Conservation (phyloP, 1,140 invertebrate species). For the Delia radicum region DNA sequence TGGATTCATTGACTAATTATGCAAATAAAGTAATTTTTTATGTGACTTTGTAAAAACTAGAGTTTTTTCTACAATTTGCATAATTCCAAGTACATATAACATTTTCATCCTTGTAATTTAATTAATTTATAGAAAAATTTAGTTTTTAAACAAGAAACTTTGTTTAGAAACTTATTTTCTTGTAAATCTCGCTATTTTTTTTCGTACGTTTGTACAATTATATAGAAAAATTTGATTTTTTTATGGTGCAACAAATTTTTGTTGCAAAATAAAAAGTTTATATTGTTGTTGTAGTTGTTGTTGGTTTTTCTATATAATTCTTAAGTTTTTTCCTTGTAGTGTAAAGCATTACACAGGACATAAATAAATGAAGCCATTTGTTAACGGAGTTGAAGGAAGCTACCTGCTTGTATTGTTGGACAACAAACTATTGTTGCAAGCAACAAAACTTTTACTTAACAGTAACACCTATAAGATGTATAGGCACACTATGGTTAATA, state of each 20-base stretch:
- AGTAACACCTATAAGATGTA: not conserved
- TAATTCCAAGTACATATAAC: not conserved
- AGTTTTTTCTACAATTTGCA: not conserved
- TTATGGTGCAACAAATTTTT: not conserved
- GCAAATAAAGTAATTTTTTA: constrained; percentile 6
- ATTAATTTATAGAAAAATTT: not conserved
- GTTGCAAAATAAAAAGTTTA: not conserved
- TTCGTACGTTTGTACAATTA: not conserved
- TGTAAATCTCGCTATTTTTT: not conserved
- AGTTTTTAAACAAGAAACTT: not conserved
- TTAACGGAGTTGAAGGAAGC: constrained; percentile 4
- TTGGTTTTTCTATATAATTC: not conserved
- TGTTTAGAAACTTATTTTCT: not conserved
- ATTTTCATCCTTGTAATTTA: not conserved
- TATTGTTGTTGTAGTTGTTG: not conserved
- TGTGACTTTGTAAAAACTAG: too few species aligned
- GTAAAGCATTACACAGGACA: constrained; percentile 12
- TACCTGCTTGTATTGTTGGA: constrained; percentile 6
- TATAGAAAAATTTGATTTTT: not conserved
- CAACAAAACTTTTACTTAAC: not conserved
- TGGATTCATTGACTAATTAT: constrained; percentile 17
- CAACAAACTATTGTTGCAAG: constrained; percentile 16
- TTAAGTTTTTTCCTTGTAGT: not conserved
- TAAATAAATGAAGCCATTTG: constrained; percentile 24
- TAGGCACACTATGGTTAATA: too few species aligned